Conservation (phyloP, 2,797 vertebrate genomes). For the Danio choprae region DNA sequence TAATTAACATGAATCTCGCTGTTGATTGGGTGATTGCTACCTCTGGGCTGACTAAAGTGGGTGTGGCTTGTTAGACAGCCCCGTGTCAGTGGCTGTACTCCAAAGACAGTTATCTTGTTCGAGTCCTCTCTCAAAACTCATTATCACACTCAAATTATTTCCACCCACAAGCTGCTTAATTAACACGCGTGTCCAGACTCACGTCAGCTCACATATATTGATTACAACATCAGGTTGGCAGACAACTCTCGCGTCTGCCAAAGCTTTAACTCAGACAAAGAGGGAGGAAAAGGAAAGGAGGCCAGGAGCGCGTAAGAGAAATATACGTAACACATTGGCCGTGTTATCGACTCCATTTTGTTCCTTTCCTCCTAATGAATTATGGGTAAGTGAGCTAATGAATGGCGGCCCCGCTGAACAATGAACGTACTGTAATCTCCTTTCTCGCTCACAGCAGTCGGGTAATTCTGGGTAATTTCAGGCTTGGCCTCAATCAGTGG, state of each 20-base stretch:
- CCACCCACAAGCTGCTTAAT: conserved; percentile 82
- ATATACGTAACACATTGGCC: conserved; percentile 60
- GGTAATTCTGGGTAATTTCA: conserved; percentile 76
- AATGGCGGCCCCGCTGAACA: conserved; percentile 65
- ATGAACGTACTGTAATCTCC: conserved; percentile 67
- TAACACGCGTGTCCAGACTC: conserved; percentile 80
- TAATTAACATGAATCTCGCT: background rate
- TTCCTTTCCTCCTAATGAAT: conserved; percentile 67
- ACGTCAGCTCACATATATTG: conserved; percentile 79
- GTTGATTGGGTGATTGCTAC: conserved; percentile 37
- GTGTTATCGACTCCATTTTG: conserved; percentile 57
- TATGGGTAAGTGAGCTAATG: conserved; percentile 62
- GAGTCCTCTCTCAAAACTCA: conserved; percentile 77
- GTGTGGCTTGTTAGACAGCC: conserved; percentile 25
- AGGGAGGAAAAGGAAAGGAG: conserved; percentile 52
- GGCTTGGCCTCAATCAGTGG: conserved; percentile 77
- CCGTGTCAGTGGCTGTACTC: conserved; percentile 45
- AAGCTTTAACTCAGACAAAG: conserved; percentile 66
- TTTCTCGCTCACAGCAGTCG: conserved; percentile 65
- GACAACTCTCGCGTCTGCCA: conserved; percentile 53
- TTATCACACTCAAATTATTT: conserved; percentile 83
- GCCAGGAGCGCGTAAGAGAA: conserved; percentile 57
- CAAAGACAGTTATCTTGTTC: conserved; percentile 70
- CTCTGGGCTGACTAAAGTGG: conserved; percentile 14
- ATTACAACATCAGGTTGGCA: conserved; percentile 76